Conservation (phyloP, 2,113 vertebrate genomes). For the Arvicanthis niloticus region DNA sequence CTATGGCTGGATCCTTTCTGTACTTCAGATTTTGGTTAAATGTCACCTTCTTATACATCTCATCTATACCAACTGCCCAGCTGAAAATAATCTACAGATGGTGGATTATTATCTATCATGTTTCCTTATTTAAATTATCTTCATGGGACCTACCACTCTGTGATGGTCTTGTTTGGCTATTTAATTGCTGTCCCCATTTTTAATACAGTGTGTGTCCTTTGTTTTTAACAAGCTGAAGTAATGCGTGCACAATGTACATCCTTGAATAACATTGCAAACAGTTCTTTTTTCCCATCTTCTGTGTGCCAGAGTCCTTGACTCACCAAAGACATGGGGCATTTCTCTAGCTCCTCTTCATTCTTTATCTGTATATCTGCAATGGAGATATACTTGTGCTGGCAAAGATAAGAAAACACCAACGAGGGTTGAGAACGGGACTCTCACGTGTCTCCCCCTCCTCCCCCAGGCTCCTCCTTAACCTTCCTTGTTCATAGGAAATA, state of each 20-base stretch:
- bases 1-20: not conserved
- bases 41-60: not conserved
- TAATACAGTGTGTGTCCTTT: not conserved
- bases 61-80: not conserved
- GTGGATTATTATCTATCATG: not conserved
- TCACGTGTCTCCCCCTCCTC: not conserved
- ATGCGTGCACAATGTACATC: not conserved
- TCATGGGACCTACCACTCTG: not conserved
- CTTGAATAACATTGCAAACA: not conserved
- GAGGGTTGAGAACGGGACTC: not conserved
- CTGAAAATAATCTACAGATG: not conserved
- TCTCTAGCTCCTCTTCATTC: slow-evolving; percentile 95
- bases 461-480: not conserved
- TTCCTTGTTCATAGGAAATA: slow-evolving; percentile 24
- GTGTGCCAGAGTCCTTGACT: slow-evolving; percentile 59
- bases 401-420: slow-evolving; percentile 63
- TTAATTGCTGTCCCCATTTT: not conserved
- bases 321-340: slow-evolving; percentile 97
- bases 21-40: not conserved
- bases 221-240: not conserved
- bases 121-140: slow-evolving; percentile 22
- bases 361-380: slow-evolving; percentile 97
- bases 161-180: not conserved
- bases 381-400: slow-evolving; percentile 97
- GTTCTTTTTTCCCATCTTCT: not conserved